Evolutionary conservation across 2,113 vertebrate genomes (phyloP).

Genomic region (Phaethon lepturus): DNA sequence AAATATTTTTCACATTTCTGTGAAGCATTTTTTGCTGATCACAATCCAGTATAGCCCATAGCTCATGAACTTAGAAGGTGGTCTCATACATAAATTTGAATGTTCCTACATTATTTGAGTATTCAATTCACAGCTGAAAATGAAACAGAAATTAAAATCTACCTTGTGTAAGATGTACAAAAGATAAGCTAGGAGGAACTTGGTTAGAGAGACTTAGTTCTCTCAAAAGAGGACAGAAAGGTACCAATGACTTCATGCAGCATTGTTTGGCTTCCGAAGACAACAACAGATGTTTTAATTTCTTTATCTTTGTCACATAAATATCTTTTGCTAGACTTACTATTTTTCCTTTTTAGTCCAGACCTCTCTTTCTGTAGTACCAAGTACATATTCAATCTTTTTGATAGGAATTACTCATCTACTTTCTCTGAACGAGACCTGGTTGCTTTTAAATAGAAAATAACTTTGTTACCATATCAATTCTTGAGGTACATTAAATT

Average conservation of each 20-base stretch:
- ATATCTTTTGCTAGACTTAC: neutral
- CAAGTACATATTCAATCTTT: neutral
- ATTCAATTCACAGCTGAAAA: neutral
- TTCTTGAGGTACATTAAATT: neutral
- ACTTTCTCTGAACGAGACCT: neutral
- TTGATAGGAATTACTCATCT: neutral
- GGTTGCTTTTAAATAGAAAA: neutral
- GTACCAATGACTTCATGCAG: neutral
- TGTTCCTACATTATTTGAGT: neutral
- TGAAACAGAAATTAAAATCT: neutral
- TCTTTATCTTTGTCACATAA: neutral
- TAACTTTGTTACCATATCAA: neutral
- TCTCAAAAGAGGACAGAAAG: neutral
- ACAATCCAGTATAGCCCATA: neutral
- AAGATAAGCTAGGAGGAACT: neutral
- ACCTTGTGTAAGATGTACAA: neutral
- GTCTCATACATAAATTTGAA: neutral
- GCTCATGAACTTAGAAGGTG: neutral
- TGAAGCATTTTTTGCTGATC: neutral
- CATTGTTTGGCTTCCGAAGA: neutral
- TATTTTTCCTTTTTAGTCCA: neutral
- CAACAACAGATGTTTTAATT: neutral
- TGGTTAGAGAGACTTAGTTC: neutral
- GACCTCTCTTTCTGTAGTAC: neutral
- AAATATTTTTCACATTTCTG: neutral